These are phyloP conservation scores for Amphipoea oculea DNA, from an alignment of 2,888 invertebrate genomes.

Conservation along the genomic window DNA sequence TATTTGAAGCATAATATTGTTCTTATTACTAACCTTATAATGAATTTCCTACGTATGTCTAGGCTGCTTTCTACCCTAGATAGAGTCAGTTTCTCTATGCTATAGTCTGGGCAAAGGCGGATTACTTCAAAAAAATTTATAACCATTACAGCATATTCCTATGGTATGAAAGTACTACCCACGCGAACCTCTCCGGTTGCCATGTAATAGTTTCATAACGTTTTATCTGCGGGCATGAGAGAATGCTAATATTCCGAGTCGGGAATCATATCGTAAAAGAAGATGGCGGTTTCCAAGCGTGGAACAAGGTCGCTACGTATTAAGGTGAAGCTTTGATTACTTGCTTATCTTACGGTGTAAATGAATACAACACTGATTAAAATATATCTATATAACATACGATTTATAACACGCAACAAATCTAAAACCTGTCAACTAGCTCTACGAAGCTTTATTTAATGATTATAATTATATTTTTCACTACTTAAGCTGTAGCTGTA, in stretches of 20 bases:
- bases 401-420: neutral
- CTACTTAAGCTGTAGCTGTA: neutral
- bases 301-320: neutral
- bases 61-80: neutral
- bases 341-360: neutral
- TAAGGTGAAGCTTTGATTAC: constrained; percentile 15
- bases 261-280: constrained; percentile 43
- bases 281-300: constrained; percentile 13
- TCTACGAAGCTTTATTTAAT: neutral
- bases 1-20: neutral
- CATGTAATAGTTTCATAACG: constrained; percentile 41
- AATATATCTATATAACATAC: neutral
- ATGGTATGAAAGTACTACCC: neutral
- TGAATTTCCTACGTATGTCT: neutral
- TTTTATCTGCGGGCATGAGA: constrained; percentile 41
- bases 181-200: neutral
- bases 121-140: neutral
- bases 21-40: constrained; percentile 1
- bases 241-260: constrained; percentile 48
- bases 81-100: neutral
- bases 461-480: neutral
- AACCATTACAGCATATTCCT: constrained; percentile 3
- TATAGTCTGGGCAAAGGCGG: neutral
- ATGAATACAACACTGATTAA: neutral
- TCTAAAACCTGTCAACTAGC: neutral